These are phyloP conservation scores for Antennarius maculatus DNA, from an alignment of 2,797 vertebrate genomes.

Conservation along the genomic window DNA sequence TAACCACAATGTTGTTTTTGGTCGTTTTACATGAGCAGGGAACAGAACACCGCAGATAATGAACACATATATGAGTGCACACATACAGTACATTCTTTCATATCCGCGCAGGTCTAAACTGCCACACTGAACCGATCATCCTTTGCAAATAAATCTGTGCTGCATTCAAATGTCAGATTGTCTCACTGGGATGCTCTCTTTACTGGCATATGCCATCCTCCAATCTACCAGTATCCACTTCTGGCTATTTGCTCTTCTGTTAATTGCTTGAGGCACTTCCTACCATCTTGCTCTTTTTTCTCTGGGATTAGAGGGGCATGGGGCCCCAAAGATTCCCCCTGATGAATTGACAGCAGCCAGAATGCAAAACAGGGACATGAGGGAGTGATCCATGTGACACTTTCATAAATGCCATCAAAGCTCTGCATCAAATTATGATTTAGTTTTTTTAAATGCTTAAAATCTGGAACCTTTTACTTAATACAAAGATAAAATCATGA, in stretches of 20 bases:
- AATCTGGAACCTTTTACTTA: neutral
- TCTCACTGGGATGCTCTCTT: conserved; percentile 55
- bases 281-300: conserved; percentile 37
- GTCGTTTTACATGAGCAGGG: neutral
- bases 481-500: neutral
- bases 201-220: conserved; percentile 68
- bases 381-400: conserved; percentile 40
- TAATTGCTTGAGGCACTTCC: conserved; percentile 58
- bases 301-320: conserved; percentile 34
- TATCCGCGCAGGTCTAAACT: conserved; percentile 33
- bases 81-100: conserved; percentile 1
- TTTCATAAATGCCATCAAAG: conserved; percentile 43
- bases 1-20: neutral
- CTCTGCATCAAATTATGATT: neutral
- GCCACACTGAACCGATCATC: conserved; percentile 39
- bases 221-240: conserved; percentile 61
- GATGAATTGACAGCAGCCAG: conserved; percentile 32
- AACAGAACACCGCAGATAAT: neutral
- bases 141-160: conserved; percentile 43
- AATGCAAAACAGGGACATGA: conserved; percentile 46
- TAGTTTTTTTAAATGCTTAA: neutral
- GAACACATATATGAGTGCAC: conserved; percentile 1
- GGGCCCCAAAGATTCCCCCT: conserved; percentile 36
- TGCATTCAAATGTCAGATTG: conserved; percentile 65
- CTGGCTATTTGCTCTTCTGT: conserved; percentile 49